Conservation (phyloP, 2,888 invertebrate genomes). For the Pachydiplax longipennis region DNA sequence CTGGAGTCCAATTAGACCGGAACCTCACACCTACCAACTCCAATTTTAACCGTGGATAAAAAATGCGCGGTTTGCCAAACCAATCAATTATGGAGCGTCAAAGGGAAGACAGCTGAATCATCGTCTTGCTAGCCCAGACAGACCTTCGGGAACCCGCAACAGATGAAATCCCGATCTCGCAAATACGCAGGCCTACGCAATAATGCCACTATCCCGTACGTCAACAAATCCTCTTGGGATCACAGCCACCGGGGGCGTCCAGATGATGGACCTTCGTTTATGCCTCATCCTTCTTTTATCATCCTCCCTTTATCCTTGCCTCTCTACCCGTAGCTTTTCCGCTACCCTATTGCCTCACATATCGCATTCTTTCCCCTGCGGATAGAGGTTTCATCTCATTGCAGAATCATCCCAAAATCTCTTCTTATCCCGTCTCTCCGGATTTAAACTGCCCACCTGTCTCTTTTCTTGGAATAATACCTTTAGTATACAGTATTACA, state of each 20-base stretch:
- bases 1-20: background rate
- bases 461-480: too few species aligned
- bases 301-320: background rate
- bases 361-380: too few species aligned
- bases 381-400: too few species aligned
- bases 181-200: background rate
- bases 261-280: background rate
- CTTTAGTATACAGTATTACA: too few species aligned
- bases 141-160: background rate
- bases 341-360: background rate
- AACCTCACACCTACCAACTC: background rate
- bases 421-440: too few species aligned
- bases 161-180: background rate
- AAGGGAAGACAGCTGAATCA: background rate
- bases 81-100: background rate
- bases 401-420: too few species aligned
- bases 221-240: slow-evolving; percentile 23
- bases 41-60: background rate
- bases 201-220: background rate
- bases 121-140: background rate
- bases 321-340: background rate
- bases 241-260: background rate
- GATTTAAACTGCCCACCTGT: too few species aligned
- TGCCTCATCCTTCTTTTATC: background rate
- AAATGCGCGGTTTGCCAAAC: background rate